These are phyloP conservation scores for Hyphantria cunea DNA, from an alignment of 1,140 invertebrate genomes.

Conservation along the genomic window DNA sequence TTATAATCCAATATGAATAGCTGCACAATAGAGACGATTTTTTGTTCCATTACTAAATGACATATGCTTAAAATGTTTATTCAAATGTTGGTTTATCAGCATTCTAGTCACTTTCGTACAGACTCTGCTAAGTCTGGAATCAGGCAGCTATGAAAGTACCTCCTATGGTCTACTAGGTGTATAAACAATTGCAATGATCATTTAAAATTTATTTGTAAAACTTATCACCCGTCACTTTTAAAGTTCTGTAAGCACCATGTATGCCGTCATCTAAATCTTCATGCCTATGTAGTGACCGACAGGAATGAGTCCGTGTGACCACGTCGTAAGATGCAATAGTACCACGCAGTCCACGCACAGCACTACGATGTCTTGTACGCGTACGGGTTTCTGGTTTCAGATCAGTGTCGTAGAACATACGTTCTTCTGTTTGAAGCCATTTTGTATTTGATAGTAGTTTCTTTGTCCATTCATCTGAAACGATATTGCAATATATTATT, in stretches of 20 bases:
- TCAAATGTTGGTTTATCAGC: too few relatives aligned
- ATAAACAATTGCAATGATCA: too few relatives aligned
- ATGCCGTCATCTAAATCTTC: constrained; percentile 63
- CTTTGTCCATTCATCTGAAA: constrained; percentile 77
- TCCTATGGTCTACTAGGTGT: too few relatives aligned
- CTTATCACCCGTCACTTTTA: constrained; percentile 53
- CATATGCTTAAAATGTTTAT: too few relatives aligned
- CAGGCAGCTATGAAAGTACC: too few relatives aligned
- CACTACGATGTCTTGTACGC: constrained; percentile 49
- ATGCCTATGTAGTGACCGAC: constrained; percentile 53
- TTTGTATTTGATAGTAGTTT: constrained; percentile 66
- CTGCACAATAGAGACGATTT: too few relatives aligned
- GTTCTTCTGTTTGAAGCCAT: constrained; percentile 66
- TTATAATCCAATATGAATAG: too few relatives aligned
- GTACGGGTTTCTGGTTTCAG: constrained; percentile 51
- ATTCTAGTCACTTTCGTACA: too few relatives aligned
- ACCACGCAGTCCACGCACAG: constrained; percentile 44
- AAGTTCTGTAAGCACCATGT: constrained; percentile 67
- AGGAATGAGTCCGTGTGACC: constrained; percentile 65
- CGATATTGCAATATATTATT: too few relatives aligned
- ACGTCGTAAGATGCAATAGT: constrained; percentile 64
- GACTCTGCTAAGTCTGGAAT: too few relatives aligned
- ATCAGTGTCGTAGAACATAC: constrained; percentile 66
- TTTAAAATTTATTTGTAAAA: constrained; percentile 54
- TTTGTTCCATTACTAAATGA: too few relatives aligned